Evolutionary conservation across 2,113 vertebrate genomes (phyloP), one percentile per base, ranked within the genome.

Genomic region (Xiphias gladius): DNA sequence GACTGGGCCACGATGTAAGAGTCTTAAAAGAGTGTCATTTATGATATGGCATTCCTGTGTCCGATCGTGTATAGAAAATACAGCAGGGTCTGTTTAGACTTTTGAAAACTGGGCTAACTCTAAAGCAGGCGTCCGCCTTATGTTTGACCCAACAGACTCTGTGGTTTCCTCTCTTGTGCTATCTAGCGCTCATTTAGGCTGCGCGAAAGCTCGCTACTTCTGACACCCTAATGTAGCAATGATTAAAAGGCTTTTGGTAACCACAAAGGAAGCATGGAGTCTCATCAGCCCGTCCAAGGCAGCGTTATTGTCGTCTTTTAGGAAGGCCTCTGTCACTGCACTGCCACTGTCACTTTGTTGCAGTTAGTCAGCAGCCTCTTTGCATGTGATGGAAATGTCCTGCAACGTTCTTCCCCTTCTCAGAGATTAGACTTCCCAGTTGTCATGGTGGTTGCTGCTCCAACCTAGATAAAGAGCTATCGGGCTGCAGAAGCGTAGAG

Each of bases 391-490:
- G 64, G 73, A 76, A 75, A 80, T 17, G 68, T 85, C 86, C 69
- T 84, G 76, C 84, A 35, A 59, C 35, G 10, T 61, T 88, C 82
- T 86, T 83, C 77, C 79, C 66, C 65, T 76, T 72, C 80, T 80
- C 63, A 46, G 70, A 88, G 89, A 90, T 92, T 91, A 92, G 82
- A 86, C 73, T 72, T 81, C 74, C 87, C 79, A 74, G 64, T 64
- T 91, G 90, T 85, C 89, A 92, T n/a, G 63, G 41, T 65, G 85
- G 67, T 39, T 85, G 78, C 80, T 90, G 86, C 63, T 72, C 65
- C 37, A 17, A 1, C 48, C 12, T 71, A 87, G 93, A 93, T 94
- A 92, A 90, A 87, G 52, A n/a, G 75, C 70, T 90, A 86, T 92
- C 82, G 0, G 58, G 14, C 80, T 63, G 63, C 74, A 85, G 83